Base-by-base conservation (phyloP, 2,797 vertebrate species). In the Enteromius thamalakanensis region DNA sequence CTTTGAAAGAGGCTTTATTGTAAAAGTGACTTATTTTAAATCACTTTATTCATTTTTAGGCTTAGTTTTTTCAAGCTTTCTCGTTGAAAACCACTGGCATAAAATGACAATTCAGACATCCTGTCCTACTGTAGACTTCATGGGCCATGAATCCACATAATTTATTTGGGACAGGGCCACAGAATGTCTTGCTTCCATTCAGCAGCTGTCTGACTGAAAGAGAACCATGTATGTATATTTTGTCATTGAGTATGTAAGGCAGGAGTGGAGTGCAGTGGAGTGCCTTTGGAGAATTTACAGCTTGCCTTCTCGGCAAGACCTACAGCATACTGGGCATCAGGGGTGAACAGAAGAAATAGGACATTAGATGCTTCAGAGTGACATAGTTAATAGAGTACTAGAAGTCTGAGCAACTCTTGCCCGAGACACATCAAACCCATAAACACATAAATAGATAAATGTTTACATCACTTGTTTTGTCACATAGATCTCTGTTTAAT, bases 341-440 rank as follows among this genome's bases (percentile, higher is more conserved):
- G 45, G 75, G 40, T 62, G 76, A 77, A 62, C 23, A 47, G 23
- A 62, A 17, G 58, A 77, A 64, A 47, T 15, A 64, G 64, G 58
- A 5, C 40, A 47, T 77, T 62, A 26, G 14, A 77, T n/a, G 40
- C 55, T 42, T 2, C 37, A 62, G 7, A 76, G 37, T 64, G n/a
- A 14, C 37, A 64, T 15, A 64, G n/a, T 26, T 32, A 77, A 77
- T 21, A 47, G 4, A 64, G 37, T 11, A 62, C 37, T 62, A 29
- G 17, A 76, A 19, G 37, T 45, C 37, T 62, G 34, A 76, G 15
- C 34, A 58, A 55, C 3, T 58, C 10, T 10, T n/a, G 34, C 10
- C 19, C 15, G 34, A 67, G 32, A 67, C 1, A 53, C 19, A 53
- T 21, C 40, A 2, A 40, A 40, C 37, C 34, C 5, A 37, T 37